Evolutionary conservation across 2,888 invertebrate genomes (phyloP).

Genomic region (Buathra laborator): DNA sequence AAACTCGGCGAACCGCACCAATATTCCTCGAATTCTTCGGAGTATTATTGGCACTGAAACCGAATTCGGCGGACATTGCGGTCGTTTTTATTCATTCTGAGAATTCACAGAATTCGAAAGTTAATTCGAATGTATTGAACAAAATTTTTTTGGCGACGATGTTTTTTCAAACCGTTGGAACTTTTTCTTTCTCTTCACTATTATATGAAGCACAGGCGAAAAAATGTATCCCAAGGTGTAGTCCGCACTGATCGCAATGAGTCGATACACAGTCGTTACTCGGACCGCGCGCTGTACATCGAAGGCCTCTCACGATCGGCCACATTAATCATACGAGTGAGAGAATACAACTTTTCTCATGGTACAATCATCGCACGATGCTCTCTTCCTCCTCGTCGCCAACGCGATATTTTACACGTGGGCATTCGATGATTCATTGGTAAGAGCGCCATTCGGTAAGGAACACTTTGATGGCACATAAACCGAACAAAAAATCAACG

Average conservation of each 20-base stretch:
- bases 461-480: constrained; percentile 31
- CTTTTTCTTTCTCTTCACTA: too few species aligned
- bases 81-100: too few species aligned
- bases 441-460: constrained; percentile 46
- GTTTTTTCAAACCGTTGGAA: too few species aligned
- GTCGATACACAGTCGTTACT: constrained; percentile 30
- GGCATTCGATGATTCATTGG: constrained; percentile 67
- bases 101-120: too few species aligned
- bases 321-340: constrained; percentile 64
- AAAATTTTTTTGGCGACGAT: too few species aligned
- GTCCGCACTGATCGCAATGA: constrained; percentile 1
- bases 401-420: constrained; percentile 66
- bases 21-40: too few species aligned
- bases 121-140: too few species aligned
- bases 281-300: constrained; percentile 14
- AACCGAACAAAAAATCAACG: neutral
- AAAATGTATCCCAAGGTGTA: too few species aligned
- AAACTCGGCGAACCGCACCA: too few species aligned
- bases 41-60: too few species aligned
- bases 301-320: constrained; percentile 32
- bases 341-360: constrained; percentile 51
- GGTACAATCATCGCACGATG: constrained; percentile 46
- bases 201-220: too few species aligned
- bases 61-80: too few species aligned
- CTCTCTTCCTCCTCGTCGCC: constrained; percentile 60